Evolutionary conservation across 1,140 invertebrate species (phyloP).

Genomic region (Heliconius hewitsoni): DNA sequence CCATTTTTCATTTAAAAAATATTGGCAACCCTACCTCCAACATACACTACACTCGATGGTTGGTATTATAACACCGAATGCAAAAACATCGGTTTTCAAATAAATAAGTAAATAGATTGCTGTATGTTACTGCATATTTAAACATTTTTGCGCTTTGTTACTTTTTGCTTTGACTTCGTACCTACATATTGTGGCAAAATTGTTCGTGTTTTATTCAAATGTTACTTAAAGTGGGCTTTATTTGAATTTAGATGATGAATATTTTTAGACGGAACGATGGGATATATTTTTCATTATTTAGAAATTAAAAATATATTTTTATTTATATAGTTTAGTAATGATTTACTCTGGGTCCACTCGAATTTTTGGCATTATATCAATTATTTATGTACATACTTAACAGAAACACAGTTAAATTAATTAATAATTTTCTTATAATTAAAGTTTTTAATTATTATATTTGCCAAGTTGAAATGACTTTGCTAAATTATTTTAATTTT

Average conservation of each 20-base stretch:
- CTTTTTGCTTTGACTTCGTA: neutral
- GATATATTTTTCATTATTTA: neutral
- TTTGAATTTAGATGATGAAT: constrained; percentile 9
- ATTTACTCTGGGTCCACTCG: too few relatives aligned
- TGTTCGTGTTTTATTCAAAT: constrained; percentile 11
- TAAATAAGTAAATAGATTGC: constrained; percentile 5
- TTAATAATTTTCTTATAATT: too few relatives aligned
- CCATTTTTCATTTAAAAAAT: too few relatives aligned
- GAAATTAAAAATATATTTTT: neutral
- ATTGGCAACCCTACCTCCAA: neutral
- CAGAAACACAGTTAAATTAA: too few relatives aligned
- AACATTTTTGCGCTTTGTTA: neutral
- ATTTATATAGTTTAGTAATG: neutral
- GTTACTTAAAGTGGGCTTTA: neutral
- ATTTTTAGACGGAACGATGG: neutral
- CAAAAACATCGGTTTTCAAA: constrained; percentile 12
- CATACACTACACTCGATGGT: neutral
- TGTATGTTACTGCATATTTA: constrained; percentile 12
- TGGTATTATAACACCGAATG: neutral
- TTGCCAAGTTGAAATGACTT: neutral
- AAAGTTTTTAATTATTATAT: too few relatives aligned
- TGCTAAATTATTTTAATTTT: neutral
- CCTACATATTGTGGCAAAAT: neutral
- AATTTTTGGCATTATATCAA: too few relatives aligned
- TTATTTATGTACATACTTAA: too few relatives aligned